Evolutionary conservation across 2,888 invertebrate genomes (phyloP).

Genomic region (Sarcophaga rosellei): DNA sequence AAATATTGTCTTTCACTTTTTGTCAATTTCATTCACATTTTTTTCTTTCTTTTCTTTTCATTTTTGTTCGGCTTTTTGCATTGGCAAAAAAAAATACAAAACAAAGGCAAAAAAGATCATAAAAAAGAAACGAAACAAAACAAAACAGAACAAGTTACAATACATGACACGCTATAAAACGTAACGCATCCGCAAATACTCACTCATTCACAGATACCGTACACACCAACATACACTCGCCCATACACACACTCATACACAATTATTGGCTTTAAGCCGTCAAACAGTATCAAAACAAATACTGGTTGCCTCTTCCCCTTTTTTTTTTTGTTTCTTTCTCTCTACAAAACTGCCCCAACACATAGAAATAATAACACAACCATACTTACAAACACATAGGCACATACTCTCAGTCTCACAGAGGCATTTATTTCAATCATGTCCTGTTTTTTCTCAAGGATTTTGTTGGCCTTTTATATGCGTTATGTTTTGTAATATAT

Average conservation of each 20-base stretch:
- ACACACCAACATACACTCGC: background rate
- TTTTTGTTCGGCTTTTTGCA: no score
- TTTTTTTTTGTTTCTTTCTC: slow-evolving; percentile 9
- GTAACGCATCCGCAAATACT: slow-evolving; percentile 57
- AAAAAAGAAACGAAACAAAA: slow-evolving; percentile 10
- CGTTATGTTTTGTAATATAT: slow-evolving; percentile 59
- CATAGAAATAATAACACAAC: background rate
- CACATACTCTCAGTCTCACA: background rate
- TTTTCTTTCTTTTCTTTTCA: background rate
- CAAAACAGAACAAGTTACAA: slow-evolving; percentile 40
- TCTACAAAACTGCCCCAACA: slow-evolving; percentile 40
- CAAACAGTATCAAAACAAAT: slow-evolving; percentile 26
- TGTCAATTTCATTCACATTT: background rate
- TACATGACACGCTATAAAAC: slow-evolving; percentile 63
- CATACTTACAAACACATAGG: no score
- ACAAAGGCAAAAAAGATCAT: slow-evolving; percentile 59
- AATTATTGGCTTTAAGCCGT: background rate
- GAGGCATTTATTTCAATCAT: slow-evolving; percentile 64
- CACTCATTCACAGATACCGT: background rate
- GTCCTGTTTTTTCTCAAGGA: slow-evolving; percentile 45
- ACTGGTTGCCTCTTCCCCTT: no score
- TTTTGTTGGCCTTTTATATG: slow-evolving; percentile 43
- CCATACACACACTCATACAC: background rate
- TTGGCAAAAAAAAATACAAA: slow-evolving; percentile 26
- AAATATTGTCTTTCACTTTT: background rate